Conservation (phyloP, 2,888 invertebrate genomes). For the Pristionchus arcanus region DNA sequence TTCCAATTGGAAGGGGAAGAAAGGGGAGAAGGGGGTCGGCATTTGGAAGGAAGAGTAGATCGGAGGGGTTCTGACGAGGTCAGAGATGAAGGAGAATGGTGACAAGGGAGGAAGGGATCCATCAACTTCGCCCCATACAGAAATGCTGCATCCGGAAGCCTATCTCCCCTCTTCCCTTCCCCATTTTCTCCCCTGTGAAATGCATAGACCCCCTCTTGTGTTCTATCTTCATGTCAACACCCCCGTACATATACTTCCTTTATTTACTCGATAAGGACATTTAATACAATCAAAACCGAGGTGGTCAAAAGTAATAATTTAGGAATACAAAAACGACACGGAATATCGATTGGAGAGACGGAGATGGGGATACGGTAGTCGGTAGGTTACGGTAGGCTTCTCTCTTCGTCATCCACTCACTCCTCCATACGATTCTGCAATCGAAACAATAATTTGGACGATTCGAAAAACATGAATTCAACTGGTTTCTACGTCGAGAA, state of each 20-base stretch:
- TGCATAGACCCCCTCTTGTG: conserved; percentile 33
- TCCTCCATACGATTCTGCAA: conserved; percentile 43
- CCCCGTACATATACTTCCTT: neutral
- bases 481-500: neutral
- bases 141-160: neutral
- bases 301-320: conserved; percentile 32
- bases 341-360: neutral
- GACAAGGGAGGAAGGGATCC: neutral
- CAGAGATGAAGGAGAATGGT: conserved; percentile 5
- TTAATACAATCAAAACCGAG: conserved; percentile 36
- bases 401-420: conserved; percentile 15
- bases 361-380: neutral
- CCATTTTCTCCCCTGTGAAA: conserved; percentile 31
- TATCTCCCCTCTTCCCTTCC: neutral
- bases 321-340: neutral
- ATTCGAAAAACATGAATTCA: neutral
- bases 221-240: conserved; percentile 10
- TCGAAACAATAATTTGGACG: neutral
- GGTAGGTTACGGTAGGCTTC: neutral
- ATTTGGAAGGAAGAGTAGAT: conserved; percentile 37
- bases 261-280: conserved; percentile 16
- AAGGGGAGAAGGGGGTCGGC: neutral
- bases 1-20: conserved; percentile 19
- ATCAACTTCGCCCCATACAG: neutral
- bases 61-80: neutral